A percentile compares a stretch with the other conserved stretches of the same genome.
Conservation (phyloP, 2,113 vertebrate species). For the Syngnathus floridae region DNA sequence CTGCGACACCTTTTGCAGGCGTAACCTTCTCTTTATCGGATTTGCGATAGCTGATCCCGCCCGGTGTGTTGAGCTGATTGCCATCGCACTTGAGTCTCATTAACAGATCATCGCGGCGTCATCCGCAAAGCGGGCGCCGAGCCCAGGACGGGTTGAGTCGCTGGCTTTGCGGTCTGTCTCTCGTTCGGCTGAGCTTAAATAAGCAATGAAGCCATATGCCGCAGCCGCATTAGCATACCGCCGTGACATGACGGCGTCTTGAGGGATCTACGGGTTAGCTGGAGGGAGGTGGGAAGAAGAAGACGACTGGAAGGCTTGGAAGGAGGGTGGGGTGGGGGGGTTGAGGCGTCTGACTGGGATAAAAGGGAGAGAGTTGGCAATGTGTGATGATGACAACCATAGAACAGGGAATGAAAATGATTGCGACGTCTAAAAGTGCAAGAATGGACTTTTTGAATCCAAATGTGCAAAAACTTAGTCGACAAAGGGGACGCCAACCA, state of each 20-base stretch:
- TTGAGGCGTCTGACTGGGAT: not conserved
- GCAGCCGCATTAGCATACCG: constrained; percentile 47
- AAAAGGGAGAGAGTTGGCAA: not conserved
- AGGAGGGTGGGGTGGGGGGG: no score
- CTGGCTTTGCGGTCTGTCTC: constrained; percentile 8
- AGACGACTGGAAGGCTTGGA: not conserved
- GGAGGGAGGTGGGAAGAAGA: not conserved
- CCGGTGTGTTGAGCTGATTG: constrained; percentile 52
- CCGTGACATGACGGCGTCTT: constrained; percentile 31
- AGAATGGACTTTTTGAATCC: no score
- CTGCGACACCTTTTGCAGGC: not conserved
- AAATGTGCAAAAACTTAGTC: no score
- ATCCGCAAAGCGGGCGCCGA: constrained; percentile 38
- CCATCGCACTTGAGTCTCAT: constrained; percentile 49
- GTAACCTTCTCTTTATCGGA: constrained; percentile 23
- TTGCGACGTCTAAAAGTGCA: not conserved
- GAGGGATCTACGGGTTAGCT: not conserved
- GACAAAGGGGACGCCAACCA: no score
- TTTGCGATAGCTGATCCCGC: constrained; percentile 50
- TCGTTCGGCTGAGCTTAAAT: constrained; percentile 56
- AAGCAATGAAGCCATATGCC: constrained; percentile 62
- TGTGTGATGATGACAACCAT: not conserved
- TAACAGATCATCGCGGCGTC: constrained; percentile 49
- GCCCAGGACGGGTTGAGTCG: constrained; percentile 10
- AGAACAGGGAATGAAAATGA: not conserved